phyloP scores from a whole-genome alignment of 2,888 invertebrate species.

The Teinopalpus imperialis region DNA sequence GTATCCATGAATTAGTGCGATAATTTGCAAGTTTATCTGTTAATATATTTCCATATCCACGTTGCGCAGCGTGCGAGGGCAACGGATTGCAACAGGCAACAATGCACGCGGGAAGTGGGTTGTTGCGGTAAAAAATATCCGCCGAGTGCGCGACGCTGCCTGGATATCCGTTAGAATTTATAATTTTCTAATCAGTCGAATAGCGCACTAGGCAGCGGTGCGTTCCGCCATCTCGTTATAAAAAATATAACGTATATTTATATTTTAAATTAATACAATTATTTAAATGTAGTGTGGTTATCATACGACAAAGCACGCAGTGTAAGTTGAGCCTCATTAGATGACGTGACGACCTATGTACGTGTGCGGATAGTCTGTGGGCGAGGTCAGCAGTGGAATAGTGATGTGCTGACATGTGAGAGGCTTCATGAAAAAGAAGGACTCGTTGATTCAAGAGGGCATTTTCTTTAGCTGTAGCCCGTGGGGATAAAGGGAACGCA shows the following conservation, averaged over 20 bases:
- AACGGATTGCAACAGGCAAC: conserved; percentile 45
- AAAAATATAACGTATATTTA: background rate
- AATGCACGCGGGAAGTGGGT: conserved; percentile 59
- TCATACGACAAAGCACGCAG: background rate
- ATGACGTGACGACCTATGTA: background rate
- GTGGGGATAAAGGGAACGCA: too few relatives aligned
- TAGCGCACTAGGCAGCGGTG: conserved; percentile 1
- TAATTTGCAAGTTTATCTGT: too few relatives aligned
- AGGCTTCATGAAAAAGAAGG: too few relatives aligned
- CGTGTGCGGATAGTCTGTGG: background rate
- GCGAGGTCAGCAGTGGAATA: too few relatives aligned
- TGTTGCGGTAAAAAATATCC: conserved; percentile 53
- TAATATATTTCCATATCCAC: too few relatives aligned
- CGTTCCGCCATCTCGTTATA: background rate
- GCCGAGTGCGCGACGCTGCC: conserved; percentile 12
- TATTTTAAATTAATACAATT: too few relatives aligned
- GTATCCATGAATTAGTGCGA: too few relatives aligned
- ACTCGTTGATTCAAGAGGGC: too few relatives aligned
- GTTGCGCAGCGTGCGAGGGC: conserved; percentile 22
- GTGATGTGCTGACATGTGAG: too few relatives aligned
- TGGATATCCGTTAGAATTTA: conserved; percentile 45
- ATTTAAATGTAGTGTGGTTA: too few relatives aligned
- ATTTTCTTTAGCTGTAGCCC: too few relatives aligned
- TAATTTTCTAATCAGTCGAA: conserved; percentile 27
- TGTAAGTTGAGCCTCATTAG: background rate